Base-by-base conservation (phyloP, 1,140 invertebrate genomes). In the Batillaria attramentaria region DNA sequence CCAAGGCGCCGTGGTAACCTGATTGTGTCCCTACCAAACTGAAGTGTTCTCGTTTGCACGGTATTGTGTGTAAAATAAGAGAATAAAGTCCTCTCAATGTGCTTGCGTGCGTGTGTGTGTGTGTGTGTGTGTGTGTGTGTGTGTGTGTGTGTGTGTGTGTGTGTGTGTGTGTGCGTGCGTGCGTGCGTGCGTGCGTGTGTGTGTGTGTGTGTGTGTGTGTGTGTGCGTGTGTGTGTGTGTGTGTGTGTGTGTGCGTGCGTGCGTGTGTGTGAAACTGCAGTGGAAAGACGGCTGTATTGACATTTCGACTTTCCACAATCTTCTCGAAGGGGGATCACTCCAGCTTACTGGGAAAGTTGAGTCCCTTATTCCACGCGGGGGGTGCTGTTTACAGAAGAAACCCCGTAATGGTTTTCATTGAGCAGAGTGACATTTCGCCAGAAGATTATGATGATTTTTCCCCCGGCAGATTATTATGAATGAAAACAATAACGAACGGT, bases 101-200 rank as follows among this genome's bases (percentile, higher is more conserved):
- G 60, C 13, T 16, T 65, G 60, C 60, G 60, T 65, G 60, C 60
- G 60, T 65, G 60, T 28, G 28, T 65, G 60, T 33, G 60, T 65
- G 60, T 33, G 60, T 65, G 60, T 33, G 60, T 65, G 60, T 33
- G 60, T 65, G 60, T 33, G 60, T 65, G 60, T 33, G 60, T n/a
- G 60, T 33, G 60, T 65, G 60, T 33, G 60, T 65, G 60, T 33
- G 13, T 65, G 60, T 8, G 60, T 65, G 13, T 28, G 13, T n/a
- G 13, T 10, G 13, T 20, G 28, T 10, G 13, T 16, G 28, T 8
- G 60, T 31, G 60, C 13, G 60, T 65, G 60, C 60, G 60, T 65
- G 60, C 60, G 60, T 65, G 60, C 60, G 60, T 65, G 60, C 60
- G 28, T 16, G 28, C 60, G 28, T 31, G 60, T 33, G 46, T 50